Base-by-base conservation (phyloP, 2,113 vertebrate genomes). In the Halcyon senegalensis region DNA sequence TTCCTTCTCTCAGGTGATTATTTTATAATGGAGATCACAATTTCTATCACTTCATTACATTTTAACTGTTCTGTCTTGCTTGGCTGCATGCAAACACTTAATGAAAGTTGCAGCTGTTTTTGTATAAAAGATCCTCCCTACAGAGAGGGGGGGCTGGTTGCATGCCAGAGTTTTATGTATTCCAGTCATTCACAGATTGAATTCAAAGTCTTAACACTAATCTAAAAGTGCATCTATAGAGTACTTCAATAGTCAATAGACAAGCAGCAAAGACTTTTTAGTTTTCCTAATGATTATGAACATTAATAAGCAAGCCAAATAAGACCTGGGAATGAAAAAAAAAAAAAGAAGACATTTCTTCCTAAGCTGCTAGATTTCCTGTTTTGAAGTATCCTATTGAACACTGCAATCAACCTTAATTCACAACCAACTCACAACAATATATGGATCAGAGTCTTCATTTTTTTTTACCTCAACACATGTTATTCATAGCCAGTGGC, bases 61-160 rank as follows among this genome's bases (percentile, higher is more conserved):
- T 87, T 95, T 73, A 55, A 93, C 64, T 72, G 13, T 77, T 89
- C 58, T 83, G 44, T 83, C 66, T 89, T 91, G 23, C 66, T 87
- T 87, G 53, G 62, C 33, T 94, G 37, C 60, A 17, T 89, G 43
- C 25, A 93, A 95, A 82, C 33, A 51, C 13, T 62, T 90, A 24
- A 56, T 51, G 56, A 70, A 89, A 63, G 17, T 48, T 95, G 66
- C 60, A 84, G 68, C 37, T 90, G 43, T 8, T 91, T 87, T 87
- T 62, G 7, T 30, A 72, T 60, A 44, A 91, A 95, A 28, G 30
- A 92, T 10, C 30, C 33, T 84, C 0, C 0, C 11, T 79, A 31
- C 20, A 84, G 81, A 72, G 66, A 68, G 3, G 56, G 14, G 60
- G 5, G 60, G 14, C 21, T 91, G 53, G 43, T 80, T 84, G 12